phyloP scores from a whole-genome alignment of 2,888 invertebrate species.

The Podabrus alpinus region DNA sequence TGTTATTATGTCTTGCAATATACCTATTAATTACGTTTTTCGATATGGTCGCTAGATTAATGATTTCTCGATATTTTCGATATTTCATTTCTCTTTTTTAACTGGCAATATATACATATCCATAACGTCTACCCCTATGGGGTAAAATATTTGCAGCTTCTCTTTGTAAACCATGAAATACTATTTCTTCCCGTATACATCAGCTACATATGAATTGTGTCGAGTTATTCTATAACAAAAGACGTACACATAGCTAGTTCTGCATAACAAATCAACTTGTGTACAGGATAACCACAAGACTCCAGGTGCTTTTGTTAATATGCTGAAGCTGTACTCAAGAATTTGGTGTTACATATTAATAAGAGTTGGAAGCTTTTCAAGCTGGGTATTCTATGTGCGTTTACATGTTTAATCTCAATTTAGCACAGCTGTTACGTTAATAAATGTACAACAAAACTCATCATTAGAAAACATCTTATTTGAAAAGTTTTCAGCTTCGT shows the following conservation, averaged over 20 bases:
- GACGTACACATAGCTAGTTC: not conserved
- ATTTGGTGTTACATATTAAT: not conserved
- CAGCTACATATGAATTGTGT: not conserved
- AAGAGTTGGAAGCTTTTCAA: not conserved
- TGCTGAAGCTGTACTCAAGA: not conserved
- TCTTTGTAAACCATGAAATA: not conserved
- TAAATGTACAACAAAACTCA: not conserved
- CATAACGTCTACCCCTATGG: no score
- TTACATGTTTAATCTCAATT: not conserved
- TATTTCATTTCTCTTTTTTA: not conserved
- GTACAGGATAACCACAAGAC: not conserved
- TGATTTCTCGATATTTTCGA: not conserved
- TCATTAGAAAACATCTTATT: no score
- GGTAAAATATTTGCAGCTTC: not conserved
- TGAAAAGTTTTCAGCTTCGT: not conserved
- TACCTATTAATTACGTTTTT: not conserved
- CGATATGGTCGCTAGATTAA: not conserved
- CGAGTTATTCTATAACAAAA: not conserved
- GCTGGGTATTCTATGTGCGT: not conserved
- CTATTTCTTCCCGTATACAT: no score
- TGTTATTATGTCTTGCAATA: not conserved
- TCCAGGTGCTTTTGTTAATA: not conserved
- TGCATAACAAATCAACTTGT: not conserved
- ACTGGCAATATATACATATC: no score
- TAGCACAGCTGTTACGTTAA: not conserved